Evolutionary conservation across 2,888 invertebrate species (phyloP), one percentile per base, ranked within the genome.

Genomic region (Orthosia incerta): DNA sequence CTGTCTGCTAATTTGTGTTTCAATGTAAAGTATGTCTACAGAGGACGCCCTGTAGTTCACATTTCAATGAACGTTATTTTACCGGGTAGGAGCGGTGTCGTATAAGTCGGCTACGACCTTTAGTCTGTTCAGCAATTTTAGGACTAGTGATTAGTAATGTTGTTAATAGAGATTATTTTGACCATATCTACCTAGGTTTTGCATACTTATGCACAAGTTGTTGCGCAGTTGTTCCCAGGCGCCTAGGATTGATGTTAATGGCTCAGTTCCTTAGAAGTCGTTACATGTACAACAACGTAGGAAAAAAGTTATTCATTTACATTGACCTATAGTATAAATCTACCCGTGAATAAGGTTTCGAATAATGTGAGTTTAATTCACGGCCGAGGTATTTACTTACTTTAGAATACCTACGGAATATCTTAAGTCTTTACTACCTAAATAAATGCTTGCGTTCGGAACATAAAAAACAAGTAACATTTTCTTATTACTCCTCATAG

Each of bases 151-250:
- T 71, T 63, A 15, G 18, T 51, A 20, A 51, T 56, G 50, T 60
- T 70, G 51, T 61, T 55, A 51, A 7, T 50, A 23, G 55, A 82
- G 45, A 82, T 71, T 77, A 65, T 82, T 68, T 55, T 2, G 16
- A 53, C 18, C 50, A 45, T 56, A 46, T 18, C 13, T 48, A 53
- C 45, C 39, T 46, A 48, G 23, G 46, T 79, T 46, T 50, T 78
- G 13, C 31, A 46, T 18, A 62, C 11, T 46, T 76, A 13, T 53
- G 45, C 20, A 66, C 11, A 59, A 26, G 13, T 50, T 45, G 7
- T 50, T 60, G 39, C 16, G 12, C 56, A 56, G 31, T 50, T 23
- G 16, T 46, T n/a, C n/a, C 31, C 13, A n/a, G 16, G 23, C 15
- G 31, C 26, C 11, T 50, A 48, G 50, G n/a, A 13, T 51, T 53